Base-by-base conservation (phyloP, 1,140 invertebrate species). In the Gonatopus flavifemur region DNA sequence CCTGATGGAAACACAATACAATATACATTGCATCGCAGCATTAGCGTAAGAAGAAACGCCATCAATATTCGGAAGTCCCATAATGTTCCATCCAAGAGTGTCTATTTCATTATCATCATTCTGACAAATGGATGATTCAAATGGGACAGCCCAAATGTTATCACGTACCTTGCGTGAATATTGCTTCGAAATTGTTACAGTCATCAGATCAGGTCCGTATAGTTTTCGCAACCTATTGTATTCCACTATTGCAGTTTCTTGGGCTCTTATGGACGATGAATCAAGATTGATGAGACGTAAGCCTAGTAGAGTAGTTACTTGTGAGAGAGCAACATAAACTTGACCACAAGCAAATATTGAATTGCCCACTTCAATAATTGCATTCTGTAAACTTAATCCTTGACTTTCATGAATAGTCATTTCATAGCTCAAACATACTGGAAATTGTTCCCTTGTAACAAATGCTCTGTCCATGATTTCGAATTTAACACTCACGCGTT, bases 401-500 rank as follows among this genome's bases (percentile, higher is more conserved):
- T 44, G 47, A n/a, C n/a, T 52, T 50, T 66, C 66, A 41, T 69
- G 63, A 16, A 69, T 55, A 41, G 64, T 67, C 6, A 63, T 62
- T 3, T 33, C 66, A 41, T 61, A 66, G 8, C 62, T 57, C 3
- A 54, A 10, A 13, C 40, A 38, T 13, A 70, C 41, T 2, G 64
- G 63, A 58, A 67, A 70, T 53, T 70, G 65, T 12, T 57, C 40
- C 31, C 67, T 37, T 36, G 39, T 52, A 6, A 61, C 41, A 48
- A 20, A 60, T 20, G 39, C 47, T 37, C 39, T 37, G 31, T 49
- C 31, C 15, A 55, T 45, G 19, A 60, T 36, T 21, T 55, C 12
- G 49, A 60, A 60, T 40, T 57, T 60, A 20, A 24, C 33, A 38
- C 47, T 28, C 25, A 48, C 13, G 19, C 28, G 31, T 19, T 31